Percentiles rank a stretch among this genome's conserved stretches.
Conservation (phyloP, 2,113 vertebrate genomes). For the Pseudonaja textilis region DNA sequence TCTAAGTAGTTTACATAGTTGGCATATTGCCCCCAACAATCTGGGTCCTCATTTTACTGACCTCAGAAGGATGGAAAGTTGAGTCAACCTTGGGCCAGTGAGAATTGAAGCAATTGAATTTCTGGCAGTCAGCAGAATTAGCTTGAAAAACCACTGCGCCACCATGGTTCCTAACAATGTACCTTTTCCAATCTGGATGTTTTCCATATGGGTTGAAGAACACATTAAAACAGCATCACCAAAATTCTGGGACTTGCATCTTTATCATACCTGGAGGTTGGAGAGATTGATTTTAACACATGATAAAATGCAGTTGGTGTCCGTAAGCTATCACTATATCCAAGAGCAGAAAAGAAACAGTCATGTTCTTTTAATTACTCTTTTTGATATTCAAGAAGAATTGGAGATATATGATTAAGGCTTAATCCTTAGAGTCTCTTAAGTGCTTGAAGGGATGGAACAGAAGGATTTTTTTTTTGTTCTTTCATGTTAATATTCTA, state of each 20-base stretch:
- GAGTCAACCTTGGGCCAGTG: no score
- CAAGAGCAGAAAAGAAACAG: not conserved
- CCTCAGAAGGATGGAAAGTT: no score
- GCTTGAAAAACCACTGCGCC: no score
- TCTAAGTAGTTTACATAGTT: no score
- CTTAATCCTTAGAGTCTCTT: not conserved
- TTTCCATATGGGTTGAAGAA: not conserved
- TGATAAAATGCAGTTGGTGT: constrained; percentile 1
- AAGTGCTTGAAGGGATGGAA: not conserved
- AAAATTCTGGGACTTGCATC: not conserved
- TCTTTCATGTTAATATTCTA: not conserved
- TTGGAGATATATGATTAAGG: not conserved
- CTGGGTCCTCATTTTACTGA: no score
- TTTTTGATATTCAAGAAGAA: not conserved
- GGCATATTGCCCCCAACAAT: no score
- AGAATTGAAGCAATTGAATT: no score
- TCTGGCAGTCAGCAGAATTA: no score
- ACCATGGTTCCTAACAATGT: not conserved
- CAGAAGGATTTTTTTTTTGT: not conserved
- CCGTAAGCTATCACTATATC: constrained; percentile 11
- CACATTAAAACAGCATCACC: not conserved
- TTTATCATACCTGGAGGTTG: not conserved
- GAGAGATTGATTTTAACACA: not conserved
- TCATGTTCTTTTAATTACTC: not conserved
- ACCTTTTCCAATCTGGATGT: not conserved